A percentile compares a stretch with the other conserved stretches of the same genome.
Conservation (phyloP, 1,140 invertebrate species). For the Caenorhabditis briggsae region DNA sequence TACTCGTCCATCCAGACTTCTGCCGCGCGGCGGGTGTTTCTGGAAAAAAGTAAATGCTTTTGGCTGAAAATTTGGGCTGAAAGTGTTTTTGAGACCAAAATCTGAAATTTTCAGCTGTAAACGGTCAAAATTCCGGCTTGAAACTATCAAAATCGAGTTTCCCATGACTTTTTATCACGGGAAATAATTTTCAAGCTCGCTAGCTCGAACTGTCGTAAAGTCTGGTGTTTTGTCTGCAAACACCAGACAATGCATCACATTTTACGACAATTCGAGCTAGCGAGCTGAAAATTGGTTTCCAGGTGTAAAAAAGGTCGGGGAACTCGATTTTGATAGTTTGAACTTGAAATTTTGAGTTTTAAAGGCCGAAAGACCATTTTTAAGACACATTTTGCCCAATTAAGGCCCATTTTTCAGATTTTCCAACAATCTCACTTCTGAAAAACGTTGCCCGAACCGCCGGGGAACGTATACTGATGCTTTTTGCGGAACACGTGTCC, state of each 20-base stretch:
- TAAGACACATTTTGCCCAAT: background rate
- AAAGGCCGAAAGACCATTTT: too few relatives aligned
- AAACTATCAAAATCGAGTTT: background rate
- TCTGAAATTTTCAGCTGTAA: background rate
- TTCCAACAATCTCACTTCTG: constrained; percentile 70
- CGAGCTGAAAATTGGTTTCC: too few relatives aligned
- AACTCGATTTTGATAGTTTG: too few relatives aligned
- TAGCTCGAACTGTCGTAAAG: too few relatives aligned
- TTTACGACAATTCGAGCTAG: too few relatives aligned
- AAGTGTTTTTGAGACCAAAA: too few relatives aligned
- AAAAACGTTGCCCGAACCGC: constrained; percentile 81
- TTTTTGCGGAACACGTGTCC: constrained; percentile 83
- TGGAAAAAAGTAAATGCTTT: constrained; percentile 81
- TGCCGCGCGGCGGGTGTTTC: constrained; percentile 94
- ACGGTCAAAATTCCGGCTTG: background rate
- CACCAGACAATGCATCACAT: too few relatives aligned
- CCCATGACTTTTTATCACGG: background rate
- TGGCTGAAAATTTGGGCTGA: background rate
- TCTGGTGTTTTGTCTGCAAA: too few relatives aligned
- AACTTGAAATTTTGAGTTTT: too few relatives aligned
- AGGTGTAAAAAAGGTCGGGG: too few relatives aligned
- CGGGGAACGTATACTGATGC: constrained; percentile 94
- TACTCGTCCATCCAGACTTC: constrained; percentile 97
- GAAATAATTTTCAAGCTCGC: background rate
- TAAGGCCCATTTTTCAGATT: background rate